phyloP scores from a whole-genome alignment of 2,797 vertebrate species.

The Lophotriccus pileatus region DNA sequence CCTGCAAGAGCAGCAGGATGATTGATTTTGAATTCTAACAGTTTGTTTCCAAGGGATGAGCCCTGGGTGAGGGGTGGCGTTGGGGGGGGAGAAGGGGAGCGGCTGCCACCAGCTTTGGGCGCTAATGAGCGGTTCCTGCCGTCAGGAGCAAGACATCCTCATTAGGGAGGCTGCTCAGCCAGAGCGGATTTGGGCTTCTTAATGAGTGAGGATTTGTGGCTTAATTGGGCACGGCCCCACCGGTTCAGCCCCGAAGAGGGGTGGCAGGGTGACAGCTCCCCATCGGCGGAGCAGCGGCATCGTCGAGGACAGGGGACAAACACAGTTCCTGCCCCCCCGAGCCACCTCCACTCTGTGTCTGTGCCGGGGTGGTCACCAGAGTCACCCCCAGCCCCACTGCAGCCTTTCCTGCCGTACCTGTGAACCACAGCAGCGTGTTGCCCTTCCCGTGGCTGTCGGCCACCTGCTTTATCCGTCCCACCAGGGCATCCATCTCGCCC shows the following conservation, averaged over 20 bases:
- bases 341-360: fast-evolving
- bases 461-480: constrained; percentile 80
- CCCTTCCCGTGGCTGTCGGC: constrained; percentile 71
- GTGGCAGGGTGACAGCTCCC: not conserved
- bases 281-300: not conserved
- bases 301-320: not conserved
- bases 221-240: constrained; percentile 23
- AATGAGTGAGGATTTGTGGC: constrained; percentile 39
- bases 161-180: constrained; percentile 45
- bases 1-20: not conserved
- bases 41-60: not conserved
- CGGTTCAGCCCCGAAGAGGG: fast-evolving
- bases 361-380: not conserved
- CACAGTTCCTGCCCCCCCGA: fast-evolving
- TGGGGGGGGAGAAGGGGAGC: not conserved
- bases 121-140: constrained; percentile 55
- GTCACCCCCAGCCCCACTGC: not conserved
- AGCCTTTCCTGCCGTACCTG: constrained; percentile 71
- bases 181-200: constrained; percentile 55
- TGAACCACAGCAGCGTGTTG: constrained; percentile 91
- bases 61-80: not conserved
- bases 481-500: constrained; percentile 87
- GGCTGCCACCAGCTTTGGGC: not conserved
- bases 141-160: constrained; percentile 18
- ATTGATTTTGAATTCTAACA: not conserved